These are phyloP conservation scores for Pedicia rivosa DNA, from an alignment of 2,888 invertebrate species.

Conservation along the genomic window DNA sequence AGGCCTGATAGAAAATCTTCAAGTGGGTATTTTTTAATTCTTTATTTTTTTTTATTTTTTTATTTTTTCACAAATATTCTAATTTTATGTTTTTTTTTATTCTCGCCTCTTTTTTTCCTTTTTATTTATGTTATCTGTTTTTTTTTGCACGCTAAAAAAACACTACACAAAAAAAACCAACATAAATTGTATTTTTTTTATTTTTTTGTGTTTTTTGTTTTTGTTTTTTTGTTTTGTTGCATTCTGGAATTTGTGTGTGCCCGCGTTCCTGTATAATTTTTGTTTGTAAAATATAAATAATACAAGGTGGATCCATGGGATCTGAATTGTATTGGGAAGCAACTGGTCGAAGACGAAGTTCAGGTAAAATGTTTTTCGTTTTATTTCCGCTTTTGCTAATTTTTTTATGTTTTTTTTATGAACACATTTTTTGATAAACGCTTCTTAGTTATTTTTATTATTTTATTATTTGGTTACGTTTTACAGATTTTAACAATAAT, in stretches of 20 bases:
- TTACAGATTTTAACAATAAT: too few species aligned
- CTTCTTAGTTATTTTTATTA: too few species aligned
- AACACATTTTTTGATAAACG: too few species aligned
- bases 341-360: slow-evolving; percentile 28
- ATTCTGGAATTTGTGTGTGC: neutral
- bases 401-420: neutral
- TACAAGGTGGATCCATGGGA: slow-evolving; percentile 12
- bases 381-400: neutral
- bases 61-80: slow-evolving; percentile 1
- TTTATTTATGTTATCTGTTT: slow-evolving; percentile 9
- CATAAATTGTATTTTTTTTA: neutral
- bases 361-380: slow-evolving; percentile 21
- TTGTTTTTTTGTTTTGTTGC: neutral
- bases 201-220: neutral
- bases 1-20: slow-evolving; percentile 12
- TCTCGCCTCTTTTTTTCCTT: neutral
- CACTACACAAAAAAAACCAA: neutral
- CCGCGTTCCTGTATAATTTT: neutral
- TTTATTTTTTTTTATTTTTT: slow-evolving; percentile 6
- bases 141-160: neutral
- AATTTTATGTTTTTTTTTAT: neutral
- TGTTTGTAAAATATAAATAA: neutral
- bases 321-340: slow-evolving; percentile 29
- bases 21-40: slow-evolving; percentile 12
- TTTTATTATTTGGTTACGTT: too few species aligned